These are phyloP conservation scores for Anguilla marmorata DNA, from an alignment of 2,797 vertebrate species.

Conservation along the genomic window DNA sequence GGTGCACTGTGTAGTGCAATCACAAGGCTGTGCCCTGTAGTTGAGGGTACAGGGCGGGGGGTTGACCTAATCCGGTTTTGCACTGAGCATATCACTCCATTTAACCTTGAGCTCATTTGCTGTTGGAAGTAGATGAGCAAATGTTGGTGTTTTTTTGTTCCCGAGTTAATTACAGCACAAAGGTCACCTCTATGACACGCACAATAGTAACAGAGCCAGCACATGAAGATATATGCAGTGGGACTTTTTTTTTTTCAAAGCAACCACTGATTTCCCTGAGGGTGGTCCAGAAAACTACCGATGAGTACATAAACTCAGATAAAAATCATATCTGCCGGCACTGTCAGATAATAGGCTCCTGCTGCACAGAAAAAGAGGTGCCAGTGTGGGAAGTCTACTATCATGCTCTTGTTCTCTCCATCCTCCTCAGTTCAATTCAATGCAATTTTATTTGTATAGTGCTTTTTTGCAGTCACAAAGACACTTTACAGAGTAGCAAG, in stretches of 20 bases:
- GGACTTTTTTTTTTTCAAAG: conserved; percentile 11
- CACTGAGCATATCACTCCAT: neutral
- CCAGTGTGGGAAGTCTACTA: neutral
- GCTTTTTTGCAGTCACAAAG: too few relatives aligned
- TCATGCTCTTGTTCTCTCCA: too few relatives aligned
- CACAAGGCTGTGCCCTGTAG: neutral
- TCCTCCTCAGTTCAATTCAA: too few relatives aligned
- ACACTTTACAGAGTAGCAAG: too few relatives aligned
- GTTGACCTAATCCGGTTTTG: neutral
- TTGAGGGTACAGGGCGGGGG: neutral
- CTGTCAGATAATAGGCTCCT: conserved; percentile 47
- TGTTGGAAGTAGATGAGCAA: neutral
- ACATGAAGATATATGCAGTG: neutral
- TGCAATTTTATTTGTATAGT: too few relatives aligned
- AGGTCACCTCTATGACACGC: neutral
- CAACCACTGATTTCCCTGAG: conserved; percentile 36
- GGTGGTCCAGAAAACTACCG: conserved; percentile 43
- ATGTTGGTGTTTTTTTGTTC: neutral
- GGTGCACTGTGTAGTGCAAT: neutral
- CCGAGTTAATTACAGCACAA: conserved; percentile 1
- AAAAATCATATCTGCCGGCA: conserved; percentile 29
- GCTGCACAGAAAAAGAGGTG: conserved; percentile 36
- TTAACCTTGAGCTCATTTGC: neutral
- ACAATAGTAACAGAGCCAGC: conserved; percentile 5
- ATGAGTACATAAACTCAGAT: conserved; percentile 45